Evolutionary conservation across 2,888 invertebrate genomes (phyloP), one percentile per base, ranked within the genome.

Genomic region (Pristionchus mayeri): DNA sequence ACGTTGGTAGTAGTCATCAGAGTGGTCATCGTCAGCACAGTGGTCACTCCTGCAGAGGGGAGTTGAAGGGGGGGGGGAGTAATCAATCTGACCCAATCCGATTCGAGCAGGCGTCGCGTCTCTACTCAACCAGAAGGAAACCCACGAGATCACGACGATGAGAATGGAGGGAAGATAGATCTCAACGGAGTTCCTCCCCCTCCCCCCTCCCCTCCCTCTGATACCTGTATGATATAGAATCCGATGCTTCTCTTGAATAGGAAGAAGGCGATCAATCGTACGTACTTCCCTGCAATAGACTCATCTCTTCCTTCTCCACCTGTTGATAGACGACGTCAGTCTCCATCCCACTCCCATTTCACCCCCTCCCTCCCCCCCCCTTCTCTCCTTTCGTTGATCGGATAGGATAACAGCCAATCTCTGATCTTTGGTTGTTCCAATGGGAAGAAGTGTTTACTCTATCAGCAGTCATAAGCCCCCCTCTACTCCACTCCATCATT

Each of bases 221-320:
- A n/a, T 94, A 97, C 97, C 95, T 97, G 97, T 94, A 97, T 97
- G 93, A 97, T 95, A 95, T 97, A 97, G 95, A 97, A 97, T 93
- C 97, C 97, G 97, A 97, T 97, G 93, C 97, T 97, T 91, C 97
- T 96, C 92, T 97, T 97, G 95, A 98, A 91, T 7, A 90, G 85
- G 85, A 92, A 90, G 67, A 86, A 88, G 84, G 89, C 88, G 24
- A 90, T 87, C 54, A 93, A 89, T 7, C 93, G 90, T 4, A 92
- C 92, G 86, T 93, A 93, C 95, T 87, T 87, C 21, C 91, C 91
- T 91, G 86, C 13, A 90, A 75, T 75, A n/a, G 30, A n/a, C n/a
- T n/a, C n/a, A n/a, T n/a, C n/a, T n/a, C n/a, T n/a, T 21, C 44
- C 67, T 34, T 18, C 21, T 67, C 67, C 67, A 37, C 54, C 54